Percentiles rank a stretch among this genome's conserved stretches.
Conservation (phyloP, 2,888 invertebrate species). For the Mesodorylaimus sp. region DNA sequence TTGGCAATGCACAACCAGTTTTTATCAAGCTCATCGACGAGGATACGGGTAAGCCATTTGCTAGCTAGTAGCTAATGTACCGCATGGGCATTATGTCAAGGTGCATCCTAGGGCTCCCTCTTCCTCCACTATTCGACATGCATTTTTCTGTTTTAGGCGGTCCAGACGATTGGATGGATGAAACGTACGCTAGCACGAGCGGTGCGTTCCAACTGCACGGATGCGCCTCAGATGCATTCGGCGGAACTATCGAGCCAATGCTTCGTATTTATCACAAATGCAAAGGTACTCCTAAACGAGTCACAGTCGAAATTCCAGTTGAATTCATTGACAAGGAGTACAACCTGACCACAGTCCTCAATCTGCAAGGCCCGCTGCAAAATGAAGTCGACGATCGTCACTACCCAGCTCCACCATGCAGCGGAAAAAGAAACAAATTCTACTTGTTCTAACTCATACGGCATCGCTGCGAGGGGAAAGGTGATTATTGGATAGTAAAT, state of each 20-base stretch:
- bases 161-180: neutral
- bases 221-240: constrained; percentile 3
- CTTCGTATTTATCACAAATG: constrained; percentile 1
- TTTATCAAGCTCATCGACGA: neutral
- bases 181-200: neutral
- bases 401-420: too few species aligned
- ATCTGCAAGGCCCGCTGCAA: neutral
- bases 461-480: too few species aligned
- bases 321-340: neutral
- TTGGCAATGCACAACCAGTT: too few species aligned
- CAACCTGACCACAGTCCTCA: neutral
- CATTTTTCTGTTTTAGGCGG: neutral
- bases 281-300: neutral
- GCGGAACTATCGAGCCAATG: neutral
- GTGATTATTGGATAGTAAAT: too few species aligned
- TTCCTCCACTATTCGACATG: too few species aligned
- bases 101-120: too few species aligned
- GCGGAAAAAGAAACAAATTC: too few species aligned
- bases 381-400: too few species aligned
- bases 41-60: neutral
- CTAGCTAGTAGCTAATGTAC: neutral
- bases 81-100: too few species aligned
- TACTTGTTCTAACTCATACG: too few species aligned
- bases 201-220: neutral
- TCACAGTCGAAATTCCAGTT: neutral